phyloP scores from a whole-genome alignment of 2,888 invertebrate species.

The Drosophila borealis region DNA sequence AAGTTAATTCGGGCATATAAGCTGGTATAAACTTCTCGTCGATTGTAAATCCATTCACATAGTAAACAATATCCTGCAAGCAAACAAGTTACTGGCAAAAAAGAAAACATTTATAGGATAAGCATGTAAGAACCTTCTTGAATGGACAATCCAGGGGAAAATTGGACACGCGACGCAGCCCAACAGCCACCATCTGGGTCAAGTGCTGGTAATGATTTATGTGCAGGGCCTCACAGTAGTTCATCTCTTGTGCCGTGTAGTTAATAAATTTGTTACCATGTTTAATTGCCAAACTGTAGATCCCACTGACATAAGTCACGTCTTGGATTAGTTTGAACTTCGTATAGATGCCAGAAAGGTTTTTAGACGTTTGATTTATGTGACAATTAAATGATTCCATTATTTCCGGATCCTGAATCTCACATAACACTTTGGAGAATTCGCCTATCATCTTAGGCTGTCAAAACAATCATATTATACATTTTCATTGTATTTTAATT shows the following conservation, averaged over 20 bases:
- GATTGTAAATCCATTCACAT: conserved; percentile 18
- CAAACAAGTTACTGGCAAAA: background rate
- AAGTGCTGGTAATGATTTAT: conserved; percentile 13
- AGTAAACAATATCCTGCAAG: conserved; percentile 21
- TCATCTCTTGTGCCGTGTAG: conserved; percentile 18
- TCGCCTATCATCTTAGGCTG: conserved; percentile 18
- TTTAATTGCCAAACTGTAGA: conserved; percentile 15
- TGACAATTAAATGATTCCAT: conserved; percentile 23
- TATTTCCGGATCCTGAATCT: conserved; percentile 21
- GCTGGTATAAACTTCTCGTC: conserved; percentile 24
- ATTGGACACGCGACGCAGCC: conserved; percentile 33
- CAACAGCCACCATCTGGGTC: conserved; percentile 24
- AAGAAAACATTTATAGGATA: no score
- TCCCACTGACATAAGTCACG: conserved; percentile 1
- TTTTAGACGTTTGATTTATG: conserved; percentile 7
- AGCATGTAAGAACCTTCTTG: conserved; percentile 28
- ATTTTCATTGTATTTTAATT: background rate
- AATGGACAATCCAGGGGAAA: conserved; percentile 47
- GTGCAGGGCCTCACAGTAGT: conserved; percentile 31
- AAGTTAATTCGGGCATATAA: conserved; percentile 35
- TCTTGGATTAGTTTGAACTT: conserved; percentile 11
- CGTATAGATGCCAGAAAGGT: background rate
- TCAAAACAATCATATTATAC: no score
- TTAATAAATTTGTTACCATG: conserved; percentile 10
- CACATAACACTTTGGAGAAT: conserved; percentile 37